These are phyloP conservation scores for Oedothorax gibbosus DNA, from an alignment of 1,140 invertebrate genomes.

Conservation along the genomic window DNA sequence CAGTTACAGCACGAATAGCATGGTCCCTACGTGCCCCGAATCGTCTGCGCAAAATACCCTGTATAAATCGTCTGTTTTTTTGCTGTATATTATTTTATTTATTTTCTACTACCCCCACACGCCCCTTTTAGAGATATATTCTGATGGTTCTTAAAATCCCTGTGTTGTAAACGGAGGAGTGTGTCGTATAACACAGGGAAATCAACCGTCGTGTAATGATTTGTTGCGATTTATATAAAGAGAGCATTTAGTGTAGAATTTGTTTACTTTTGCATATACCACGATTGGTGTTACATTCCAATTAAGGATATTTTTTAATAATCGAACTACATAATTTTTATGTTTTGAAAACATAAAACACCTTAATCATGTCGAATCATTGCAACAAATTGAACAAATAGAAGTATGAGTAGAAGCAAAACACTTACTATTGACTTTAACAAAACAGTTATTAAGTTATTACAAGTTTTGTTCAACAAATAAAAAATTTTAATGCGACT, in stretches of 20 bases:
- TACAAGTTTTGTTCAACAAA: too few relatives aligned
- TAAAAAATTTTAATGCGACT: too few relatives aligned
- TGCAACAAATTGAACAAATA: too few relatives aligned
- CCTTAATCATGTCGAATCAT: too few relatives aligned
- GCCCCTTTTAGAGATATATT: conserved; percentile 31
- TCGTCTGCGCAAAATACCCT: conserved; percentile 50
- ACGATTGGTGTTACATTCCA: too few relatives aligned
- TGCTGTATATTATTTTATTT: conserved; percentile 58
- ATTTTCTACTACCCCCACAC: conserved; percentile 12
- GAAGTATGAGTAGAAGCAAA: too few relatives aligned
- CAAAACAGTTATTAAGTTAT: too few relatives aligned
- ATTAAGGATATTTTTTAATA: too few relatives aligned
- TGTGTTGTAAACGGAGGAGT: conserved; percentile 9
- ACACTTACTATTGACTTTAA: too few relatives aligned
- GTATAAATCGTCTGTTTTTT: conserved; percentile 53
- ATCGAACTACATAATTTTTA: too few relatives aligned
- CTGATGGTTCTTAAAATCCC: conserved; percentile 43
- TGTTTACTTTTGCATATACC: conserved; percentile 1
- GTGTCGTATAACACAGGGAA: conserved; percentile 14
- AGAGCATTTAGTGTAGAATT: not conserved
- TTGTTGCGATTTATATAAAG: conserved; percentile 50
- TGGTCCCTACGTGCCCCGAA: conserved; percentile 46
- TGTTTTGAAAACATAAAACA: too few relatives aligned
- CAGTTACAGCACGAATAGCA: conserved; percentile 49
- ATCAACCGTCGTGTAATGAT: conserved; percentile 48